These are phyloP conservation scores for Lateolabrax maculatus DNA, from an alignment of 2,797 vertebrate genomes.

Conservation along the genomic window DNA sequence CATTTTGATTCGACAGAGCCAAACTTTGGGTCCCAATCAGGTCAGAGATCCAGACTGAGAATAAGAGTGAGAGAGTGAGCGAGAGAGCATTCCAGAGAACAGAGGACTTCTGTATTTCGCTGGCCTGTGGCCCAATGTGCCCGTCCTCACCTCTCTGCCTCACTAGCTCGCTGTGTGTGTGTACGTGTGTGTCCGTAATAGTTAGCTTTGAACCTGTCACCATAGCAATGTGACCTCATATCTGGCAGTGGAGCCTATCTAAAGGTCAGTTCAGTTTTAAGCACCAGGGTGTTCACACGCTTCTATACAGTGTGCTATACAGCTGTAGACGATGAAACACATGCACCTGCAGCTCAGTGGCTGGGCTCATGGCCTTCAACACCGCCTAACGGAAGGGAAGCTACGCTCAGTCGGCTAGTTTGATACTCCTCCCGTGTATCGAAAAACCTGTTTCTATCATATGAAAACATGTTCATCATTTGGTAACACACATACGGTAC, in stretches of 20 bases:
- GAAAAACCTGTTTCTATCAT: not conserved
- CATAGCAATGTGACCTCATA: constrained; percentile 44
- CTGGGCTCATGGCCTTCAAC: too few species aligned
- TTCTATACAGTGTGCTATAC: not conserved
- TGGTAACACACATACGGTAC: not conserved
- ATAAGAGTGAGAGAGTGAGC: constrained; percentile 19
- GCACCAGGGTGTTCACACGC: not conserved
- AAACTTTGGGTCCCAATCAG: constrained; percentile 27
- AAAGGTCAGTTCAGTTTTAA: constrained; percentile 36
- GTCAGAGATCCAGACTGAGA: constrained; percentile 33
- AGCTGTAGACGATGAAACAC: not conserved
- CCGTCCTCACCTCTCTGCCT: constrained; percentile 48
- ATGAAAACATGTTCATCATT: not conserved
- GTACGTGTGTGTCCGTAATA: constrained; percentile 12
- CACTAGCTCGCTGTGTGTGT: constrained; percentile 29
- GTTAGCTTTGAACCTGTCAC: constrained; percentile 42
- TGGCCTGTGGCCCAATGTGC: constrained; percentile 54
- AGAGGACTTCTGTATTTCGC: constrained; percentile 71
- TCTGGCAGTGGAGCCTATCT: constrained; percentile 21
- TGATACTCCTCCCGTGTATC: not conserved
- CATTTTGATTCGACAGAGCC: constrained; percentile 10
- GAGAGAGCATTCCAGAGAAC: constrained; percentile 73
- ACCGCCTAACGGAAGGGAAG: not conserved
- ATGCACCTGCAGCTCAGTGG: constrained; percentile 6
- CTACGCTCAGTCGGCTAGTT: not conserved